Percentiles rank a stretch among this genome's conserved stretches.
Conservation (phyloP, 2,113 vertebrate species). For the Anhinga anhinga region DNA sequence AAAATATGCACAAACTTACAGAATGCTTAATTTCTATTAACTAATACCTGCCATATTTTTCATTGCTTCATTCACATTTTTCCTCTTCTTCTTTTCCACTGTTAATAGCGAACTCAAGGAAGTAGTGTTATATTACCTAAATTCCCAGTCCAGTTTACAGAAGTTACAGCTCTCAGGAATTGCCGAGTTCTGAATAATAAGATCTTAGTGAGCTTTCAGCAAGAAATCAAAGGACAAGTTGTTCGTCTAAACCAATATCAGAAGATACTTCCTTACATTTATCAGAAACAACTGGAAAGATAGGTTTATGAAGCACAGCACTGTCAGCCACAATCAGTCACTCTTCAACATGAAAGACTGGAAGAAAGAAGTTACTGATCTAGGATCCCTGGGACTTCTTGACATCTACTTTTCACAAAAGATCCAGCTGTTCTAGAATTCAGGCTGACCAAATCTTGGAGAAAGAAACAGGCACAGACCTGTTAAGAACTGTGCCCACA, state of each 20-base stretch:
- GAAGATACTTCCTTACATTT: background rate
- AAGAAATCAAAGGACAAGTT: background rate
- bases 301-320: background rate
- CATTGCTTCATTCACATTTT: background rate
- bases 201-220: background rate
- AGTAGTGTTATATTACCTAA: background rate
- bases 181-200: background rate
- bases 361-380: background rate
- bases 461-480: background rate
- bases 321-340: background rate
- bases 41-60: background rate
- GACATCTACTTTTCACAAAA: constrained; percentile 1
- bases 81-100: background rate
- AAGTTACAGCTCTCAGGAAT: background rate
- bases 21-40: background rate
- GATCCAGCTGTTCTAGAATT: constrained; percentile 21
- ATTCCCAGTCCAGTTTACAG: background rate
- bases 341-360: background rate
- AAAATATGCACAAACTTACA: background rate
- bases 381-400: background rate
- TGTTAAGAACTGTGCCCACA: background rate
- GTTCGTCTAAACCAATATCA: background rate
- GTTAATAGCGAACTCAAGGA: background rate
- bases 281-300: background rate
- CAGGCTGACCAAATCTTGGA: background rate